Base-by-base conservation (phyloP, 2,888 invertebrate genomes). In the Lithophane socia region DNA sequence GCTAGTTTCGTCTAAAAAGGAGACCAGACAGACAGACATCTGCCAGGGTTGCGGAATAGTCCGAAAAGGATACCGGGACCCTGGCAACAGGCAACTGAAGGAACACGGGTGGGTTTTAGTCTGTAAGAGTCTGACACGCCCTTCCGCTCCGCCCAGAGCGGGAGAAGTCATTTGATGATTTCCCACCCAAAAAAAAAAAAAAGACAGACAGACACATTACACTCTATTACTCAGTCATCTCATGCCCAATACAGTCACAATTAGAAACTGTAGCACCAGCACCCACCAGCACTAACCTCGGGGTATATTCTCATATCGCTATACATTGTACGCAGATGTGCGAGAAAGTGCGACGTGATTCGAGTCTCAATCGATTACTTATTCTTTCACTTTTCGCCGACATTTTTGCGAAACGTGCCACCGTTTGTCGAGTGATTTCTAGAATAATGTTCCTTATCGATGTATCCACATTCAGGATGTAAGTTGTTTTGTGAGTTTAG, bases 341-440 rank as follows among this genome's bases (percentile, higher is more conserved):
- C 82, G 92, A 85, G 93, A 93, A 93, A 93, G 93, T 90, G 83
- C 90, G 86, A 91, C 93, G 93, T 93, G 93, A 84, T 71, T 69
- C 44, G 92, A 79, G 73, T 93, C 86, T 87, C 78, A 88, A 92
- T 89, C 83, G 84, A 87, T 82, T 82, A 77, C 80, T 74, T 85
- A 91, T 90, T 93, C 91, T 93, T 92, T 93, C 92, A 92, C 92
- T 93, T 92, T 92, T 91, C 90, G 86, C 90, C 86, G 84, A 89
- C 83, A 91, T 91, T 91, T 93, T 92, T 92, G 92, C 93, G 89
- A 92, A 89, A 91, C 75, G 79, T 56, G 60, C 61, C 73, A 69
- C 37, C 37, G 37, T 37, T 81, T 82, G 68, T 80, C 78, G 66
- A 69, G 69, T 78, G 89, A 87, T 91, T 92, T 90, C 90, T 89